Base-by-base conservation (phyloP, 1,140 invertebrate species). In the Pararge aegeria region DNA sequence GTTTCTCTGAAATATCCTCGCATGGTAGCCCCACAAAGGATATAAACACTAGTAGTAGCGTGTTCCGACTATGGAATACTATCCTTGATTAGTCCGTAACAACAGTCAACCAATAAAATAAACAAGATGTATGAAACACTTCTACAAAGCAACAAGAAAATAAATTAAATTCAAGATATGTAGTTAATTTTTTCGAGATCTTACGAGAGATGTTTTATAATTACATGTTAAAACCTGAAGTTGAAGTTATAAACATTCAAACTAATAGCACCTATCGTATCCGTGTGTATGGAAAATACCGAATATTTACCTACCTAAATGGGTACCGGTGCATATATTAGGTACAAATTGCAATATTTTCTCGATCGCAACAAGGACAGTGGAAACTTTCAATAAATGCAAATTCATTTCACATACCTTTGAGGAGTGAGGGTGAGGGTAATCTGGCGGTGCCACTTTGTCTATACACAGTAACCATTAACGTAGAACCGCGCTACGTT, bases 311-410 rank as follows among this genome's bases (percentile, higher is more conserved):
- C 10, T 34, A 12, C 3, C 12, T 34, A 34, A 12, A 1, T 34
- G n/a, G 7, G 7, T 7, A 2, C 10, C 7, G 10, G 12, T 34
- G 30, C 30, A 12, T 10, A n/a, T 34, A 34, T 2, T 0, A 1
- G 3, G 4, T 2, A 12, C 12, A 4, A 20, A 21, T 20, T 46
- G 18, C 20, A 46, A 46, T 46, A 46, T 20, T 46, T 46, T 46
- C 19, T 46, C 20, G 44, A 0, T 19, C 5, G 6, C 19, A n/a
- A 24, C 12, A 21, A 46, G 44, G 20, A 24, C 44, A 46, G 20
- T 46, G 44, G 44, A 46, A 46, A 46, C 20, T 46, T 46, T 46
- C 44, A 46, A 46, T 46, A 12, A 46, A 46, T 46, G 44, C 20
- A 46, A 46, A 46, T 20, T n/a, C 19, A 46, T 46, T 46, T n/a